Base-by-base conservation (phyloP, 2,888 invertebrate species). In the Sericinus montela region DNA sequence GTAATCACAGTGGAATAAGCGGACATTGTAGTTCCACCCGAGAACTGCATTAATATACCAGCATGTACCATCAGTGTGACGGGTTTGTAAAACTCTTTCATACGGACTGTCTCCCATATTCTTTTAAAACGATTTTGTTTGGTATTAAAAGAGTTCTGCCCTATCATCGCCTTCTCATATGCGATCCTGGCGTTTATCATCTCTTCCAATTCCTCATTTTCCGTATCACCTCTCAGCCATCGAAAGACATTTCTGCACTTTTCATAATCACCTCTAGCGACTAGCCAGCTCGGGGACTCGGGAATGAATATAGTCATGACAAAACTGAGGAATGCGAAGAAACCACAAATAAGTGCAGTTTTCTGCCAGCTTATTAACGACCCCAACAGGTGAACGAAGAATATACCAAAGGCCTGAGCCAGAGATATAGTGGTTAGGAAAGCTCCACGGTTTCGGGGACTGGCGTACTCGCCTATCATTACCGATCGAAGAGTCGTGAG, bases 331-430 rank as follows among this genome's bases (percentile, higher is more conserved):
- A 3, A 19, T 5, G 19, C 19, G 19, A 19, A 19, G 19, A 19
- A 19, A 2, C 19, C 19, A 19, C 19, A 19, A 5, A 19, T 5
- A 5, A 19, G 19, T 19, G 19, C 19, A 5, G 19, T 19, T 5
- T 5, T 19, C 19, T 19, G 19, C 19, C 19, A 19, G 19, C 19
- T 19, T 5, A 19, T 19, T 5, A 19, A 19, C 19, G 19, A 90
- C 0, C 94, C 94, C 7, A 93, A 62, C 0, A 89, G 66, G 59
- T 94, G 94, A 3, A 91, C 89, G 4, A 91, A 59, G 10, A 93
- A 81, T 25, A 93, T 90, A 0, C 93, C 93, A 25, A 88, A 62
- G 0, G 92, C 90, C 46, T 92, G 90, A 0, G 91, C 79, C 0
- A 92, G 72, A 1, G 92, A 89, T 0, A 92, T 19, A 5, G 19